A percentile compares a stretch with the other conserved stretches of the same genome.
Conservation (phyloP, 2,797 vertebrate species). For the Apogon hyalosoma region DNA sequence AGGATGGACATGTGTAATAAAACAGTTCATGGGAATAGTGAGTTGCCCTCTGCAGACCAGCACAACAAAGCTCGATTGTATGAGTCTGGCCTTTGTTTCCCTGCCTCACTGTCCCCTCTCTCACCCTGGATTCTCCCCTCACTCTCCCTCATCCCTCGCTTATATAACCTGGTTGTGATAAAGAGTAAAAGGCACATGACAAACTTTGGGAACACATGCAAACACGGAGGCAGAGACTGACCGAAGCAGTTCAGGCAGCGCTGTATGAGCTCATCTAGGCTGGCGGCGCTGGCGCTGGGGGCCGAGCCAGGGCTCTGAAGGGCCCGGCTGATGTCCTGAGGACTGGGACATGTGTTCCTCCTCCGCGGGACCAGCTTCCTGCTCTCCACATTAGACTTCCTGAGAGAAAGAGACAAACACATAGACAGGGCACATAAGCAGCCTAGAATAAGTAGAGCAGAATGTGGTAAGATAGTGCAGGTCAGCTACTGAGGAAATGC, state of each 20-base stretch:
- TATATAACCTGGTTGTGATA: constrained; percentile 72
- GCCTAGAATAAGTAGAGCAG: constrained; percentile 53
- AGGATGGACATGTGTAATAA: constrained; percentile 23
- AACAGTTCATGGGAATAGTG: constrained; percentile 60
- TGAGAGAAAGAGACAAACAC: constrained; percentile 54
- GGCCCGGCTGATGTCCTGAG: constrained; percentile 89
- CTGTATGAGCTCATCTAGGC: constrained; percentile 90
- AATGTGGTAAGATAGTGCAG: constrained; percentile 41
- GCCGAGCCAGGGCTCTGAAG: constrained; percentile 83
- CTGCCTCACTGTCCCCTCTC: constrained; percentile 27
- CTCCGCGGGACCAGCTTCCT: constrained; percentile 80
- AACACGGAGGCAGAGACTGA: constrained; percentile 67
- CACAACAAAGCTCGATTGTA: constrained; percentile 78
- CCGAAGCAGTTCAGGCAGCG: constrained; percentile 91
- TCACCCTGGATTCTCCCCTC: constrained; percentile 35
- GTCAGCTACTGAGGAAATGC: constrained; percentile 59
- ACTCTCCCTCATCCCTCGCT: constrained; percentile 58
- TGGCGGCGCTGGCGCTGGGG: constrained; percentile 83
- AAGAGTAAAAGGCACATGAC: constrained; percentile 56
- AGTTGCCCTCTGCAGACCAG: constrained; percentile 47
- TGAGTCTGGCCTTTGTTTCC: constrained; percentile 67
- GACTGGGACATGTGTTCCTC: constrained; percentile 92
- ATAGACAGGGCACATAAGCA: constrained; percentile 27
- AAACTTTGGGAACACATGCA: constrained; percentile 44
- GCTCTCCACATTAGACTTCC: constrained; percentile 85